Evolutionary conservation across 2,113 vertebrate genomes (phyloP).

Genomic region (Entosphenus tridentatus): DNA sequence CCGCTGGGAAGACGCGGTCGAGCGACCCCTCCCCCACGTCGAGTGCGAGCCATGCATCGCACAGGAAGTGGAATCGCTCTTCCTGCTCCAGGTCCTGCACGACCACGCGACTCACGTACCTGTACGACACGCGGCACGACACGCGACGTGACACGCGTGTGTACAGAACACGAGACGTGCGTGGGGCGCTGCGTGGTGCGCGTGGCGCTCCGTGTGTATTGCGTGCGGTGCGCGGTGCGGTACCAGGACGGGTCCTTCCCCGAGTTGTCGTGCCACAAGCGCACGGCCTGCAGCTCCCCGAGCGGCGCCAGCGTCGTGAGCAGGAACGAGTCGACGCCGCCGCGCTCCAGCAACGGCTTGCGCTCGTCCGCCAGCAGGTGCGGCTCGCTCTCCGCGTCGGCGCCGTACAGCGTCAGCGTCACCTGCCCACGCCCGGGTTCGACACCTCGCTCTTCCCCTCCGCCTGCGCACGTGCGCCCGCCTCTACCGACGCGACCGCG

Average conservation of each 20-base stretch:
- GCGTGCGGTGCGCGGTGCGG: no score
- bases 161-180: no score
- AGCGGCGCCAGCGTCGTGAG: constrained; percentile 25
- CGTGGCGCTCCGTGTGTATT: no score
- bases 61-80: constrained; percentile 27
- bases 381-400: constrained; percentile 25
- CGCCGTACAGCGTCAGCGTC: constrained; percentile 27
- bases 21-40: constrained; percentile 20
- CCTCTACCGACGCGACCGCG: no score
- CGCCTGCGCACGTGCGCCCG: no score
- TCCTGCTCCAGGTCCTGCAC: constrained; percentile 27
- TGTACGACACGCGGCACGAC: constrained; percentile 8
- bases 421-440: constrained; percentile 20
- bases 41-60: constrained; percentile 27
- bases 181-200: no score
- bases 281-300: constrained; percentile 28
- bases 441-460: neutral
- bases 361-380: constrained; percentile 28
- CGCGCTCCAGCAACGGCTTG: constrained; percentile 32
- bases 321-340: constrained; percentile 37
- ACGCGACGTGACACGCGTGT: no score
- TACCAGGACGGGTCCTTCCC: constrained; percentile 35
- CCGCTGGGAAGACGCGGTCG: constrained; percentile 28
- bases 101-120: constrained; percentile 29
- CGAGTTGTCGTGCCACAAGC: constrained; percentile 38